Evolutionary conservation across 2,888 invertebrate genomes (phyloP).

Genomic region (Aplocera efformata): DNA sequence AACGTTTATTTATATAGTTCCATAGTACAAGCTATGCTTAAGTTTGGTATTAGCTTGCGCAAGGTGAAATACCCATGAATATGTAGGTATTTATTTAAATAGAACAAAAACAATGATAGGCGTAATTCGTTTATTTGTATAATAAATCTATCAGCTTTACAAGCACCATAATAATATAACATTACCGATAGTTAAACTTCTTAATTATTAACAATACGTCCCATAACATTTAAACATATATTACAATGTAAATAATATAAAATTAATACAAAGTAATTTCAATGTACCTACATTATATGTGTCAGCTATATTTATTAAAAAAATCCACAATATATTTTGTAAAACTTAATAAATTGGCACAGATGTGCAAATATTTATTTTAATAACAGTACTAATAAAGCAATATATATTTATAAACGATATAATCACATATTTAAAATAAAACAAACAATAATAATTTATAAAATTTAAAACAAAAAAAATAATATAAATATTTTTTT

Average conservation of each 20-base stretch:
- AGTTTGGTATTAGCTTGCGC: no score
- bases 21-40: no score
- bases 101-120: slow-evolving; percentile 20
- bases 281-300: slow-evolving; percentile 3
- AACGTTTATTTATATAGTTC: no score
- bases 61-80: no score
- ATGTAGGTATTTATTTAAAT: no score
- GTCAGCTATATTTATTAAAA: not conserved
- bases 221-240: slow-evolving; percentile 26
- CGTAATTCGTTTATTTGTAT: slow-evolving; percentile 40
- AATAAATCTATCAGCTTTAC: slow-evolving; percentile 55
- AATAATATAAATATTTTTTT: no score
- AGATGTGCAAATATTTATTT: no score
- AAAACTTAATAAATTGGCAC: not conserved
- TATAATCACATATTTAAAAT: slow-evolving; percentile 1
- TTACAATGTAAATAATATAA: slow-evolving; percentile 9
- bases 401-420: no score
- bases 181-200: slow-evolving; percentile 49
- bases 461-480: no score
- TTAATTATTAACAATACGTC: slow-evolving; percentile 54
- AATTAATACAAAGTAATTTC: not conserved
- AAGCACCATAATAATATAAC: slow-evolving; percentile 71
- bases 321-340: slow-evolving; percentile 3
- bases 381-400: no score
- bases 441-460: slow-evolving; percentile 14